Conservation (phyloP, 2,888 invertebrate species). For the Aphodius granarius region DNA sequence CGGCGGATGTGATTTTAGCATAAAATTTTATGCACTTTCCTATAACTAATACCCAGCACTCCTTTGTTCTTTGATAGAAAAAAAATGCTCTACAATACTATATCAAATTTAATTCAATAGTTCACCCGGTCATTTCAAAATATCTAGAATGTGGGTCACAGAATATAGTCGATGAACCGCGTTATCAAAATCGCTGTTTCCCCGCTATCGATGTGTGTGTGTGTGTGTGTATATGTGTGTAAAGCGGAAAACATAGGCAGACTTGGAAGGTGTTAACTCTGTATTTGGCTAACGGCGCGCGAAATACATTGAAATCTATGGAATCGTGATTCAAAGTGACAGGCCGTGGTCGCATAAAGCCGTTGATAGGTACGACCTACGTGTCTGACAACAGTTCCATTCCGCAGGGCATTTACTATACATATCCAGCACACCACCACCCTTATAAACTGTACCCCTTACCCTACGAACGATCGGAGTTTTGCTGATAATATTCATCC, state of each 20-base stretch:
- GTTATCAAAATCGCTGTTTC: background rate
- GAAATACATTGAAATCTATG: conserved; percentile 17
- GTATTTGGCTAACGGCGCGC: conserved; percentile 18
- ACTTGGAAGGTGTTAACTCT: background rate
- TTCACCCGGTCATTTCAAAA: too few relatives aligned
- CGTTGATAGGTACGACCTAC: background rate
- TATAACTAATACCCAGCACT: too few relatives aligned
- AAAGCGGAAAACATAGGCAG: background rate
- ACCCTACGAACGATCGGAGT: background rate
- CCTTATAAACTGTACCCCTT: background rate
- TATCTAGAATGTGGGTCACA: background rate
- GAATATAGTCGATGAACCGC: background rate
- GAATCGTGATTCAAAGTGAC: conserved; percentile 20
- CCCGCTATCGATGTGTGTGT: background rate
- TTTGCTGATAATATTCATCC: background rate
- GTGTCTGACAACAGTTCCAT: conserved; percentile 15
- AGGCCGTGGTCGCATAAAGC: background rate
- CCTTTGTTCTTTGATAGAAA: too few relatives aligned
- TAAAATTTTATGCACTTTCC: background rate
- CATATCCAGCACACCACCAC: too few relatives aligned
- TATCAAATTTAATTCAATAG: too few relatives aligned
- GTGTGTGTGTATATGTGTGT: background rate
- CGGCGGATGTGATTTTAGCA: background rate
- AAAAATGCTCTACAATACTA: too few relatives aligned
- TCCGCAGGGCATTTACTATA: background rate